phyloP scores from a whole-genome alignment of 2,113 vertebrate genomes.

The Caretta caretta region DNA sequence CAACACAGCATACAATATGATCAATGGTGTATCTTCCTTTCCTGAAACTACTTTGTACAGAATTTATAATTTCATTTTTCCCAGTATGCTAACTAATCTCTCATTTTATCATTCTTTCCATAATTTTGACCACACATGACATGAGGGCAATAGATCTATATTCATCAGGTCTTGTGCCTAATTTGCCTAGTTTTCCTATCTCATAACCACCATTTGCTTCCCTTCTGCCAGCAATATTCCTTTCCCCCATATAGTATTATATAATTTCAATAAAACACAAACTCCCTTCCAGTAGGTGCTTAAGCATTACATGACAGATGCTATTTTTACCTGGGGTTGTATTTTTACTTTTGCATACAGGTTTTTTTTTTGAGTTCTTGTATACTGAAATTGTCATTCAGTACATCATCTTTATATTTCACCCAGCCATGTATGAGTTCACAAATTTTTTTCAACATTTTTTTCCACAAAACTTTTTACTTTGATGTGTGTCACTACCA shows the following conservation, averaged over 20 bases:
- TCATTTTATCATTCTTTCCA: no score
- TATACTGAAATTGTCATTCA: not conserved
- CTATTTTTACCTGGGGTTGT: not conserved
- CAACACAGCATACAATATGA: no score
- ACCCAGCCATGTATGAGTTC: not conserved
- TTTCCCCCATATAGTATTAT: not conserved
- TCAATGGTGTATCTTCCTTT: no score
- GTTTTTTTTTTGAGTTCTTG: not conserved
- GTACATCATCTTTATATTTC: not conserved
- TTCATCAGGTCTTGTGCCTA: not conserved
- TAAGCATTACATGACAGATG: not conserved
- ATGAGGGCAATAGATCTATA: not conserved
- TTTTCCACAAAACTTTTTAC: no score
- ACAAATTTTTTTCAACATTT: not conserved
- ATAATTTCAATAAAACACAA: no score
- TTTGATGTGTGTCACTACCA: no score
- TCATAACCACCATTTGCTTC: not conserved
- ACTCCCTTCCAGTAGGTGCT: not conserved
- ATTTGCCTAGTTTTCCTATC: not conserved
- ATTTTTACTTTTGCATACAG: not conserved
- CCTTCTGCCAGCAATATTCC: not conserved
- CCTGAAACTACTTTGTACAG: no score
- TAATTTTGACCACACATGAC: not conserved
- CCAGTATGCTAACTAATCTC: no score
- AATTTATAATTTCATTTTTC: no score